These are phyloP conservation scores for Sarcophaga caerulescens DNA, from an alignment of 2,888 invertebrate species.

Conservation along the genomic window DNA sequence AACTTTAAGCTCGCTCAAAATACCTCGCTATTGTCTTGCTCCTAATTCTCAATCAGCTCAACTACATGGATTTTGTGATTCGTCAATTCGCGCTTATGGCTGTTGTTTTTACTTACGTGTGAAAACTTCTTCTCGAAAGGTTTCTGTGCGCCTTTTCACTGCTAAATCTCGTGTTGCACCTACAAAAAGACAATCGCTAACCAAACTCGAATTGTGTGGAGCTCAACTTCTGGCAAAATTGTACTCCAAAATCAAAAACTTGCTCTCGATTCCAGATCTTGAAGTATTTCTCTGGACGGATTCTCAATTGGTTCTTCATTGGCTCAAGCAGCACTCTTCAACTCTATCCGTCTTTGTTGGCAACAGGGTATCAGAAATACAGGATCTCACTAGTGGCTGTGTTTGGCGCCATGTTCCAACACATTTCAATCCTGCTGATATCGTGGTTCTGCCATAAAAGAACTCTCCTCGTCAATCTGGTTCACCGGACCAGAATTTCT, in stretches of 20 bases:
- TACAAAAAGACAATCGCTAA: too few relatives aligned
- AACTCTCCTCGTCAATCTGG: conserved; percentile 52
- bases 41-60: conserved; percentile 16
- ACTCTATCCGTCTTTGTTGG: conserved; percentile 62
- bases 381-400: conserved; percentile 37
- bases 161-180: conserved; percentile 5
- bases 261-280: too few relatives aligned
- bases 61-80: conserved; percentile 56
- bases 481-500: conserved; percentile 31
- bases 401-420: conserved; percentile 64
- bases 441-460: conserved; percentile 48
- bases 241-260: conserved; percentile 17
- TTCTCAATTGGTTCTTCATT: conserved; percentile 58
- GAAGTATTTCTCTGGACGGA: not conserved
- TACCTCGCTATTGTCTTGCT: conserved; percentile 41
- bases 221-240: conserved; percentile 41
- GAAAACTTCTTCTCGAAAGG: not conserved
- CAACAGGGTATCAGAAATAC: conserved; percentile 65
- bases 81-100: conserved; percentile 47
- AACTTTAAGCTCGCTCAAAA: conserved; percentile 1
- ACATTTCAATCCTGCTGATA: conserved; percentile 57
- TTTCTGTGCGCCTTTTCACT: conserved; percentile 14
- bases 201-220: conserved; percentile 23
- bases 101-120: conserved; percentile 44
- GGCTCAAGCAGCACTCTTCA: conserved; percentile 64